These are phyloP conservation scores for Pycnomerus fuliginosus DNA, from an alignment of 2,888 invertebrate species.

Conservation along the genomic window DNA sequence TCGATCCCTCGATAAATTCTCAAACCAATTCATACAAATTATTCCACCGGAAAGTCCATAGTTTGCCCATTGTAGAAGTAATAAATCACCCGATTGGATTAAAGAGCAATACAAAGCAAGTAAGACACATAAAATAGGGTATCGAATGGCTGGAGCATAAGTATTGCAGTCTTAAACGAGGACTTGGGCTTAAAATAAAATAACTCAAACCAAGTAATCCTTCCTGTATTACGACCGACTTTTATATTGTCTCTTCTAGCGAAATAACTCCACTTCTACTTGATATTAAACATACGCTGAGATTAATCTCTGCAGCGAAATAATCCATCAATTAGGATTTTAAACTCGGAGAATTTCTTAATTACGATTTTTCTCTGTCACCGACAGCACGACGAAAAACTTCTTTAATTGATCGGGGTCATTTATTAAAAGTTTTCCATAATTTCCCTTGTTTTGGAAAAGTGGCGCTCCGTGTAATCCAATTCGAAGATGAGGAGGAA, in stretches of 20 bases:
- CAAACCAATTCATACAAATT: too few species aligned
- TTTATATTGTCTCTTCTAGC: slow-evolving; percentile 9
- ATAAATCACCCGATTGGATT: slow-evolving; percentile 11
- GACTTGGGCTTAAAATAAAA: slow-evolving; percentile 15
- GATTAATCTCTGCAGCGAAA: slow-evolving; percentile 13
- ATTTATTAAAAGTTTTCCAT: slow-evolving; percentile 18
- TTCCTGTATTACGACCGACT: slow-evolving; percentile 3
- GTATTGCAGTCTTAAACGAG: slow-evolving; percentile 10
- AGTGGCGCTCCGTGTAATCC: too few species aligned
- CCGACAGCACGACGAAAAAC: slow-evolving; percentile 8
- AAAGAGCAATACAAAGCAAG: slow-evolving; percentile 16
- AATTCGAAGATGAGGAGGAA: too few species aligned
- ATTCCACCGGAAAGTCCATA: too few species aligned
- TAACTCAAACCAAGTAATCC: slow-evolving; percentile 9
- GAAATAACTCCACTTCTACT: slow-evolving; percentile 9
- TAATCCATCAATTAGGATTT: slow-evolving; percentile 17
- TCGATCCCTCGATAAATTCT: too few species aligned
- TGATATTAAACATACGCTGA: slow-evolving; percentile 4
- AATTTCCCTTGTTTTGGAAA: slow-evolving; percentile 6
- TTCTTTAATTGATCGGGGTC: slow-evolving; percentile 14
- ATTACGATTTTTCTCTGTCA: slow-evolving; percentile 12
- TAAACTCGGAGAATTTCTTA: slow-evolving; percentile 5
- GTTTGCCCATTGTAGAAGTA: too few species aligned
- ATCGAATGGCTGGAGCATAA: slow-evolving; percentile 7
- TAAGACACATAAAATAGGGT: slow-evolving; percentile 15